Evolutionary conservation across 2,888 invertebrate species (phyloP), one percentile per base, ranked within the genome.

Genomic region (Pecten maximus): DNA sequence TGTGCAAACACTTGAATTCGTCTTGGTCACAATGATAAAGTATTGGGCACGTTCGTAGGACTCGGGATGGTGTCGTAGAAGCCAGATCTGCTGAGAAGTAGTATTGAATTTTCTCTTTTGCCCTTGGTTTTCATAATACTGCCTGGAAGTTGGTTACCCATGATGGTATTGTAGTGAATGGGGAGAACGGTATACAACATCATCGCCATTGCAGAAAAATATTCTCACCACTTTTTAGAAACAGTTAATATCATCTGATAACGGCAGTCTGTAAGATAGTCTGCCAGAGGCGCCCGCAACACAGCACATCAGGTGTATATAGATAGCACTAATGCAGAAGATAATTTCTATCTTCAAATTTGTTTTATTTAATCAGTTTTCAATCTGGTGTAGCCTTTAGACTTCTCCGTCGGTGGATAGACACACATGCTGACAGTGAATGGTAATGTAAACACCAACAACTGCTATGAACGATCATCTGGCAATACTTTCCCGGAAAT

Each of bases 331-430:
- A 74, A 74, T 74, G 74, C 74, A 35, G 23, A 10, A 74, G 74
- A 74, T 74, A 74, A 74, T 74, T 74, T 74, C 74, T 35, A 74
- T 74, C 74, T 74, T 74, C 74, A 74, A 74, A 74, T 74, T 74
- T 74, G 74, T 74, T 74, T 74, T 74, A 28, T 74, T 74, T 74
- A 74, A 35, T 74, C 74, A 74, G 74, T 74, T 74, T 74, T 74
- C 35, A 74, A 74, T 74, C 74, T 74, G 12, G 35, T 28, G 35
- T 74, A 28, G 74, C 74, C 74, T 74, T 54, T 74, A 28, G 74
- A 74, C 74, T 35, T 2, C 74, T 74, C 35, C 12, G 28, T 28
- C 23, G 28, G 74, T 35, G 35, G 74, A 74, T 74, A 74, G 35
- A 74, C 74, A 35, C 74, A 16, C 74, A 35, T 74, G 74, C 74